phyloP scores from a whole-genome alignment of 1,140 invertebrate genomes.

The Zaprionus lachaisei region DNA sequence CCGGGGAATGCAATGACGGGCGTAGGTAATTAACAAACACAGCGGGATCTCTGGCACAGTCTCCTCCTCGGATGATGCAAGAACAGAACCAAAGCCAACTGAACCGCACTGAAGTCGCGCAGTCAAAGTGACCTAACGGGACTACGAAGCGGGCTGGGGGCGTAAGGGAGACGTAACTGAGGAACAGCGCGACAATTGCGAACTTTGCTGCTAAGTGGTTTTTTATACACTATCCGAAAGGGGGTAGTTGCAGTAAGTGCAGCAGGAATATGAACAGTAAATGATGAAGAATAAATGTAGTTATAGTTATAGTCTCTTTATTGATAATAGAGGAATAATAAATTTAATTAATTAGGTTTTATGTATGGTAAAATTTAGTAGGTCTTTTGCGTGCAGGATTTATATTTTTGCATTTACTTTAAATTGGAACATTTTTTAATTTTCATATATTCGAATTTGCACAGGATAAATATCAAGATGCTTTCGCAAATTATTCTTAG shows the following conservation, averaged over 20 bases:
- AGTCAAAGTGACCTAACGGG: constrained; percentile 14
- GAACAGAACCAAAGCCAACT: constrained; percentile 13
- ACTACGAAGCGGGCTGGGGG: background rate
- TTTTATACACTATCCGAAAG: constrained; percentile 7
- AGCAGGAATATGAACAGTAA: background rate
- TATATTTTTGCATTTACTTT: too few relatives aligned
- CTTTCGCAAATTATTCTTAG: too few relatives aligned
- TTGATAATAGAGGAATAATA: too few relatives aligned
- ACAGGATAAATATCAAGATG: too few relatives aligned
- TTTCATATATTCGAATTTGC: too few relatives aligned
- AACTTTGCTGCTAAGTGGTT: constrained; percentile 33
- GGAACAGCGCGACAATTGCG: constrained; percentile 13
- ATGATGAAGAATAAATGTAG: too few relatives aligned
- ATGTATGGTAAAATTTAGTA: too few relatives aligned
- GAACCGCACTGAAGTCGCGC: constrained; percentile 26
- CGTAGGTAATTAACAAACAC: constrained; percentile 72
- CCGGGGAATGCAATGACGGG: constrained; percentile 22
- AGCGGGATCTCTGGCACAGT: constrained; percentile 30
- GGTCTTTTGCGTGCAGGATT: too few relatives aligned
- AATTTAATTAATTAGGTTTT: too few relatives aligned
- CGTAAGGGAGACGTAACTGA: background rate
- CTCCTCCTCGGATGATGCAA: background rate
- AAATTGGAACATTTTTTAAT: too few relatives aligned
- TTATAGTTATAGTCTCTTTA: too few relatives aligned
- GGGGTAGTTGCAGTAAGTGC: too few relatives aligned